Evolutionary conservation across 2,888 invertebrate genomes (phyloP), one percentile per base, ranked within the genome.

Genomic region (Suillia variegata): DNA sequence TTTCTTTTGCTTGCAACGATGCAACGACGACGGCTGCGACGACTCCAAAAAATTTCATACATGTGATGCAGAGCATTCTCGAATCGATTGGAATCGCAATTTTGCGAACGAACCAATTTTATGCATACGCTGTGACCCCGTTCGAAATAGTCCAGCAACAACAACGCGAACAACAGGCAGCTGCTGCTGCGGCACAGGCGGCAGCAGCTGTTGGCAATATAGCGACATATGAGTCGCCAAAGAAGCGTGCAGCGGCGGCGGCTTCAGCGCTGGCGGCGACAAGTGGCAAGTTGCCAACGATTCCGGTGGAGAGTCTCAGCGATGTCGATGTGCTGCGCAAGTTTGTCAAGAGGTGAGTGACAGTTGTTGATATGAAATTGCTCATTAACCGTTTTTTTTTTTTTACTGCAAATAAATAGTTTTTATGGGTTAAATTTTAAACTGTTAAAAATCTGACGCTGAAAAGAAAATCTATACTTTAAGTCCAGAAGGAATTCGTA

Each of bases 301-400:
- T 82, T 67, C 81, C 82, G 31, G 80, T 82, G 67, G 82, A 82
- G 59, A 77, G 78, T 63, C 75, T 83, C 34, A 81, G 81, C 67
- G 83, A 82, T 75, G 79, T 78, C 57, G 94, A 96, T 71, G 88
- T 96, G 1, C 83, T 97, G 56, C 90, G 91, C 73, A 91, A 95
- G 67, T 96, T 93, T 74, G 86, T 96, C 61, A 91, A 88, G 78
- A 85, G 93, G 93, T 82, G 65, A 70, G 75, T 69, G 53, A n/a
- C 13, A 18, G 48, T 10, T 33, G 18, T 20, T 33, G 33, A 33
- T 22, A 1, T 15, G 33, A 15, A n/a, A n/a, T n/a, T n/a, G n/a
- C n/a, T n/a, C n/a, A n/a, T n/a, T n/a, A n/a, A n/a, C n/a, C n/a
- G n/a, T n/a, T n/a, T n/a, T n/a, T n/a, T n/a, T n/a, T n/a, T n/a